A percentile compares a stretch with the other conserved stretches of the same genome.
Conservation (phyloP, 1,140 invertebrate species). For the Helicoverpa armigera region DNA sequence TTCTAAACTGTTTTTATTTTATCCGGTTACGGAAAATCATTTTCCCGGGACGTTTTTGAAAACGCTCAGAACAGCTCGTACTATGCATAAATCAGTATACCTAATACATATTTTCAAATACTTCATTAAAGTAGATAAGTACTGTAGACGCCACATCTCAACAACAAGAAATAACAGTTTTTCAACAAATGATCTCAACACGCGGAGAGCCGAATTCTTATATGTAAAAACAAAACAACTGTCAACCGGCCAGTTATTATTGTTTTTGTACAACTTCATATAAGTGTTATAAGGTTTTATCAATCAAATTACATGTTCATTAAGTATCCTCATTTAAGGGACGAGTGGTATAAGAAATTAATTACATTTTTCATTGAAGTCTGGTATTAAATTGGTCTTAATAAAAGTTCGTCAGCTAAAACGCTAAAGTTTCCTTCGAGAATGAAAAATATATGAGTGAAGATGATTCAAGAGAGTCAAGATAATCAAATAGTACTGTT, state of each 20-base stretch:
- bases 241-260: constrained; percentile 27
- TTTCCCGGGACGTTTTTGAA: too few species aligned
- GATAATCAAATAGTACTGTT: too few species aligned
- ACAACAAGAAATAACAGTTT: neutral
- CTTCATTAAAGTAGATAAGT: too few species aligned
- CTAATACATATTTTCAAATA: too few species aligned
- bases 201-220: neutral
- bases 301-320: constrained; percentile 26
- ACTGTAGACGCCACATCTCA: neutral
- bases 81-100: neutral
- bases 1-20: too few species aligned
- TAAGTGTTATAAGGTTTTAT: constrained; percentile 24
- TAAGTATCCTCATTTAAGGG: neutral
- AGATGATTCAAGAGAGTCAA: too few species aligned
- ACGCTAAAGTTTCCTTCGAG: too few species aligned
- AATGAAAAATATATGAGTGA: too few species aligned
- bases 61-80: neutral
- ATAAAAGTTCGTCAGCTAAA: too few species aligned
- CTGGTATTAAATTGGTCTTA: too few species aligned
- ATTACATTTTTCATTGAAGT: neutral
- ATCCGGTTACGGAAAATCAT: too few species aligned
- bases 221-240: constrained; percentile 19
- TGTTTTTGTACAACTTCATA: constrained; percentile 6
- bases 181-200: constrained; percentile 30
- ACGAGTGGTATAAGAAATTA: neutral